Conservation (phyloP, 2,888 invertebrate species). For the Tetranychus truncatus region DNA sequence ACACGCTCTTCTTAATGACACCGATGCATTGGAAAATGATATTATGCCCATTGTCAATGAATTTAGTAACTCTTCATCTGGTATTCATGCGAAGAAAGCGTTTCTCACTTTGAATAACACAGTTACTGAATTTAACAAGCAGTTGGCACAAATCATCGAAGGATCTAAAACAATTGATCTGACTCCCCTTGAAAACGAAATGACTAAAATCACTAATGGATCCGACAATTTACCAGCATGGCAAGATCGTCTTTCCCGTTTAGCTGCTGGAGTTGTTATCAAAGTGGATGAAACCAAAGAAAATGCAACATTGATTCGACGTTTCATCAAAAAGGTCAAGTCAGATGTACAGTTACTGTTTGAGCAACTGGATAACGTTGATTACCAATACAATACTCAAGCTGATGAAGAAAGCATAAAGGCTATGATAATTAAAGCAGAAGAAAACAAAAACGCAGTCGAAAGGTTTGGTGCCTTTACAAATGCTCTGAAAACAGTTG, state of each 20-base stretch:
- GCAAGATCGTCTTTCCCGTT: conserved; percentile 10
- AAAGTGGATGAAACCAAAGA: conserved; percentile 27
- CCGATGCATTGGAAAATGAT: conserved; percentile 49
- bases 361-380: not conserved
- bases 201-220: not conserved
- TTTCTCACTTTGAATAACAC: conserved; percentile 60
- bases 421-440: not conserved
- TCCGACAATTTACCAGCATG: not conserved
- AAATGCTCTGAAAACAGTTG: not conserved
- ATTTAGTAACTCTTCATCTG: conserved; percentile 58
- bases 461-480: conserved; percentile 13
- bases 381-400: not conserved
- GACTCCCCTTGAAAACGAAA: not conserved
- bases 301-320: conserved; percentile 22
- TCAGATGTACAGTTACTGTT: not conserved
- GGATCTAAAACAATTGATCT: not conserved
- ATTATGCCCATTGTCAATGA: conserved; percentile 56
- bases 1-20: conserved; percentile 66
- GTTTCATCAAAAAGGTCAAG: not conserved
- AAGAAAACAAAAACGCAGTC: conserved; percentile 8
- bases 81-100: conserved; percentile 68
- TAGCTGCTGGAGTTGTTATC: conserved; percentile 6
- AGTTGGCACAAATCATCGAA: conserved; percentile 11
- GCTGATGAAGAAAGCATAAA: not conserved
- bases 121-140: conserved; percentile 42